Conservation (phyloP, 1,140 invertebrate species). For the Ctenoplectra terminalis region DNA sequence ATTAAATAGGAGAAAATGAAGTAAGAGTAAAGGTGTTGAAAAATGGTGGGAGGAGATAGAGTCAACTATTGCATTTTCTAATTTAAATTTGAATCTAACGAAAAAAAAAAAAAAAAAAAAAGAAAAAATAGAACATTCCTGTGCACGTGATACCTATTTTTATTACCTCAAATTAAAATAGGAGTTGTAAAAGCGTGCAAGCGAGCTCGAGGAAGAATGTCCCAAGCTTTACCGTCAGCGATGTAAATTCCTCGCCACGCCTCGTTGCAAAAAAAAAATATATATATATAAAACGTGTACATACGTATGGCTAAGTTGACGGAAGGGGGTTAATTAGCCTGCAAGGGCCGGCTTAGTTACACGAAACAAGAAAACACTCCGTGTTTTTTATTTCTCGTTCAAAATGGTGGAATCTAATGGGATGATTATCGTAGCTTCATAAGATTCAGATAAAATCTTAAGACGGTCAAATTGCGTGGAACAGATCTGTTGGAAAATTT, state of each 20-base stretch:
- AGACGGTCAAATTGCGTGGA: too few relatives aligned
- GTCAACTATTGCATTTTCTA: not conserved
- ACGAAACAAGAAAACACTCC: constrained; percentile 23
- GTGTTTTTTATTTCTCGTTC: not conserved
- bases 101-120: not conserved
- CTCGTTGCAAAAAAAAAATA: constrained; percentile 1
- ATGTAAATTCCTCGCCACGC: constrained; percentile 1
- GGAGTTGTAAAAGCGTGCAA: too few relatives aligned
- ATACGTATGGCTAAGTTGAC: not conserved
- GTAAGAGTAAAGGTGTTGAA: too few relatives aligned
- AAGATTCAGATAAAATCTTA: not conserved
- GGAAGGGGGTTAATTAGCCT: constrained; percentile 36
- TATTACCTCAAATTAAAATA: not conserved
- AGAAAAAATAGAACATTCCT: too few relatives aligned
- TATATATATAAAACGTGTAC: not conserved
- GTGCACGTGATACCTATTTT: too few relatives aligned
- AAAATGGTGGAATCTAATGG: not conserved
- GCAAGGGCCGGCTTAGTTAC: not conserved
- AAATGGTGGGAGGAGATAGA: too few relatives aligned
- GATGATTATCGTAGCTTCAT: not conserved
- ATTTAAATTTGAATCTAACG: not conserved
- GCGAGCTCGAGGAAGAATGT: not conserved
- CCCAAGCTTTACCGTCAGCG: not conserved
- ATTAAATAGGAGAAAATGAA: too few relatives aligned
- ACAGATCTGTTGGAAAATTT: not conserved